Evolutionary conservation across 1,140 invertebrate genomes (phyloP), one percentile per base, ranked within the genome.

Genomic region (Maconellicoccus hirsutus): DNA sequence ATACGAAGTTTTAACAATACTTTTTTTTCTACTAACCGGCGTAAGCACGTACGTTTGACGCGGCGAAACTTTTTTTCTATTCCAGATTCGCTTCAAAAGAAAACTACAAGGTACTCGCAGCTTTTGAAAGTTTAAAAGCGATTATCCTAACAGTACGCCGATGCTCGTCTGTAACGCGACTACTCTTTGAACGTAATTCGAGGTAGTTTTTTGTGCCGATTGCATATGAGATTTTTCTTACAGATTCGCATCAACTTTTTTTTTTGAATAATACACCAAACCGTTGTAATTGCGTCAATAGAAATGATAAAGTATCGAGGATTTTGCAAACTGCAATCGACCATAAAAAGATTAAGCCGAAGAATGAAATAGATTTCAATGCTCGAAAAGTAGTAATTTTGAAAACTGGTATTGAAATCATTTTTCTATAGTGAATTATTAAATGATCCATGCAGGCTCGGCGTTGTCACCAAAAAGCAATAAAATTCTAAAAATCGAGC

Each of bases 41-140:
- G 25, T 66, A 66, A 66, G 61, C 61, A 66, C 61, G 61, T 66
- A 66, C 61, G 25, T 66, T 66, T 25, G 61, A 66, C 61, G 61
- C 61, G 61, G 61, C 25, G 21, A 66, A 66, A 25, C 10, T 16
- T 16, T 19, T 66, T 66, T 66, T 52, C n/a, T 52, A 52, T 19
- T 66, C 61, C 19, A 16, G 22, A 23, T 66, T 26, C 61, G 22
- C 25, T 12, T 66, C 61, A 66, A 66, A 66, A 26, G 25, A 66
- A 66, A 66, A 66, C 61, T 66, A 16, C 61, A 22, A 66, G 25
- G 25, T 66, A 25, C 14, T 66, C 21, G 61, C 61, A 66, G 61
- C 61, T 66, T 66, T 66, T 25, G 25, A 66, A 66, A 66, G 61
- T 66, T 66, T 66, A 66, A 66, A 66, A 66, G 25, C 61, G 61